Evolutionary conservation across 1,140 invertebrate species (phyloP), one percentile per base, ranked within the genome.

Genomic region (Macrobrachium nipponense): DNA sequence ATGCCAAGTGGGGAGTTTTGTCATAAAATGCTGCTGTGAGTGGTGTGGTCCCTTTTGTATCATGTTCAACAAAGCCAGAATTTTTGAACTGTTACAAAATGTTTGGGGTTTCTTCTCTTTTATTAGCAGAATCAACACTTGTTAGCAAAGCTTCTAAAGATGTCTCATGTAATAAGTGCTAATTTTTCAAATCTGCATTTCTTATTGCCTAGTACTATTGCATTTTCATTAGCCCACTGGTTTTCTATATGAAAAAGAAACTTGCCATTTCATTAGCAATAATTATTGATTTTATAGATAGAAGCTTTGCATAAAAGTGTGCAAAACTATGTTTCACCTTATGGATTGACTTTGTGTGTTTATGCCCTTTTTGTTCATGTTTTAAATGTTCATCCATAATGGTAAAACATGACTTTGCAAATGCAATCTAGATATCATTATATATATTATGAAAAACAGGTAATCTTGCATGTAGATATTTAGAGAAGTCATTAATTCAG

Each of bases 371-470:
- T 5, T 23, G 14, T 23, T 70, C 68, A 70, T 20, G 20, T 59
- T 59, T 59, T 58, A 43, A 17, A n/a, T 36, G 62, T 18, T n/a
- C 36, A 66, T 66, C 43, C 62, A 80, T 15, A 66, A 44, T 44
- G 62, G 73, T 76, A 44, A 64, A 51, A 51, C 36, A 18, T 66
- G 80, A 78, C 78, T 80, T 79, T 80, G 78, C 84, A 80, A 72
- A 73, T 86, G 84, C 84, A 86, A 86, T 86, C 84, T 86, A 86
- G 84, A 80, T 86, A 78, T 86, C 77, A 86, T 64, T 86, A 80
- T 86, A 62, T 86, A 79, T 86, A 86, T 86, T 66, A 64, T 70
- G 59, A 80, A 77, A 86, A 78, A 78, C 80, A 86, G 80, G 51
- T 51, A 51, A 51, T 51, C 51, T 51, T 51, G 51, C 51, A 51